These are phyloP conservation scores for Rhamnusium bicolor DNA, from an alignment of 2,888 invertebrate species.

Conservation along the genomic window DNA sequence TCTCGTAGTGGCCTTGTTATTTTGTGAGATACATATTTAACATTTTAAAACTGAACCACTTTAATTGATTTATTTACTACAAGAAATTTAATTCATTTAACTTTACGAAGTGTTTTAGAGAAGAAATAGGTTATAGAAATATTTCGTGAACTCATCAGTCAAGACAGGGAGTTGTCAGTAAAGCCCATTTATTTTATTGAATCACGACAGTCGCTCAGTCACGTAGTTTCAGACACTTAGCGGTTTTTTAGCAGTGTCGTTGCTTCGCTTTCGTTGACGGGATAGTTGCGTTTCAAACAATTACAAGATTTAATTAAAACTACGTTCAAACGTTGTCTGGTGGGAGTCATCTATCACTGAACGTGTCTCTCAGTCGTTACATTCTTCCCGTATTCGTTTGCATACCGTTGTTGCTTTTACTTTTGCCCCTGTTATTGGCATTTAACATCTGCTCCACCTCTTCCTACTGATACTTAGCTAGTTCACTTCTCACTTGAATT, in stretches of 20 bases:
- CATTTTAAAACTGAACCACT: no score
- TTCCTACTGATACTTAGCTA: slow-evolving; percentile 25
- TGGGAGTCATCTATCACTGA: slow-evolving; percentile 72
- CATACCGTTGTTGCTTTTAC: slow-evolving; percentile 64
- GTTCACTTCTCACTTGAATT: slow-evolving; percentile 27
- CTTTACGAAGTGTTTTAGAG: slow-evolving; percentile 8
- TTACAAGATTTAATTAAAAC: slow-evolving; percentile 73
- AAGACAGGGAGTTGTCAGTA: slow-evolving; percentile 63
- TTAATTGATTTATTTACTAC: neutral
- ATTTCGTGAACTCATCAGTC: slow-evolving; percentile 56
- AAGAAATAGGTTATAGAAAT: slow-evolving; percentile 50
- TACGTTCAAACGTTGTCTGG: slow-evolving; percentile 69
- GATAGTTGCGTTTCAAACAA: slow-evolving; percentile 69
- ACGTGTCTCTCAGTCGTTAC: slow-evolving; percentile 66
- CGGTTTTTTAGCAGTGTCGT: slow-evolving; percentile 68
- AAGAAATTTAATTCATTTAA: neutral
- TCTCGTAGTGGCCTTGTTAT: no score
- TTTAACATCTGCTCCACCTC: slow-evolving; percentile 41
- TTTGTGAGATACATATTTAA: no score
- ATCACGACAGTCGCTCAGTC: slow-evolving; percentile 70
- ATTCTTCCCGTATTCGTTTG: slow-evolving; percentile 69
- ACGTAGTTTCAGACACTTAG: slow-evolving; percentile 69
- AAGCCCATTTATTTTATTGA: slow-evolving; percentile 68
- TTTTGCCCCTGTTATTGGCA: slow-evolving; percentile 56
- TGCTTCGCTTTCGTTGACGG: slow-evolving; percentile 63